Evolutionary conservation across 2,888 invertebrate species (phyloP), one percentile per base, ranked within the genome.

Genomic region (Ormyrus thymus): DNA sequence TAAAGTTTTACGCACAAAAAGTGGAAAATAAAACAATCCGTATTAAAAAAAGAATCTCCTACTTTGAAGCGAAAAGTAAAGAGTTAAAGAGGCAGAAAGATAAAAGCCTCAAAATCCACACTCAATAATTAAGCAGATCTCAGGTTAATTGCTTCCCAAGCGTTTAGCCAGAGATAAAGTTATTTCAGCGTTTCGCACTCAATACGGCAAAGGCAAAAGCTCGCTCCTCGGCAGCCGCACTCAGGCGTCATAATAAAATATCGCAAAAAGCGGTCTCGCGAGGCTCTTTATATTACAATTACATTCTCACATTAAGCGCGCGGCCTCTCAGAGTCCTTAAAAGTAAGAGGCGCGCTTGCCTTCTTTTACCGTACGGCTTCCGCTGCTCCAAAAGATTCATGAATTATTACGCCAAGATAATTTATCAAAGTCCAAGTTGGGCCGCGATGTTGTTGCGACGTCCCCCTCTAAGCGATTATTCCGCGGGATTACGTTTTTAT

Each of bases 291-390:
- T 51, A 72, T 65, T 56, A 56, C 56, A 65, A 73, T 73, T 64
- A 69, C 51, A 75, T 75, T 75, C 75, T 75, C 75, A 75, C 68
- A 68, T 68, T 48, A 56, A 68, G n/a, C 46, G 43, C 61, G 15
- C 43, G 29, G 51, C 53, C 48, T 48, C 13, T 48, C 7, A 13
- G 15, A 48, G 9, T 50, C 71, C 71, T 71, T 71, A 71, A 71
- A 71, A 50, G 61, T 59, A 48, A 56, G 53, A 58, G 50, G 29
- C 15, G 56, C 56, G 7, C 58, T 7, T 7, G 29, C 29, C 29
- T 29, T 29, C 29, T 29, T 65, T 48, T 10, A 69, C 56, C 48
- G 48, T 15, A 56, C 46, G 6, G 50, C 48, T 43, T 15, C 45
- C 45, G 58, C 15, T 7, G 29, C 58, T 61, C 10, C 45, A 53